Evolutionary conservation across 2,888 invertebrate species (phyloP), one percentile per base, ranked within the genome.

Genomic region (Coenonympha glycerion): DNA sequence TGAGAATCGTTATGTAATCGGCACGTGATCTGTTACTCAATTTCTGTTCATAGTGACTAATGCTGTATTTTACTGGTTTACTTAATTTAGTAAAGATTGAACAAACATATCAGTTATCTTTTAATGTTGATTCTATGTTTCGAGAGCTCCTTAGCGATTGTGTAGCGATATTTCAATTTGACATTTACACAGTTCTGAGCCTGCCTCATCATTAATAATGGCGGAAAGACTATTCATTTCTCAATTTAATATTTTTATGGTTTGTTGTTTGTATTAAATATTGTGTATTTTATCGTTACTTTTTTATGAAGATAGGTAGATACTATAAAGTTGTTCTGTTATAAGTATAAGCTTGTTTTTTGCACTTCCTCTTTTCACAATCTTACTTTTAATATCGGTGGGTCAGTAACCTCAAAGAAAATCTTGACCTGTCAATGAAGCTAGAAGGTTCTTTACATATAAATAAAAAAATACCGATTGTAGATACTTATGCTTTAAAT

Each of bases 141-240:
- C 34, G 19, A 46, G 30, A 28, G 24, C 41, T 49, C 46, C 30
- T 46, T 42, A 46, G 41, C 45, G 24, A 19, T 47, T 65, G 13
- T 46, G 41, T 46, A 18, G 26, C 58, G 44, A 73, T 76, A 64
- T 69, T 47, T 74, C 68, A 65, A 34, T 47, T 64, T 60, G 63
- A 68, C 65, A 61, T 68, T 71, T 61, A 64, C 49, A 61, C 57
- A 65, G 52, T 58, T 63, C 68, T 65, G 65, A 58, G 63, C 68
- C 72, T 74, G 61, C 71, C 66, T 68, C 52, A 61, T 57, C 52
- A 73, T 76, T 71, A 67, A 62, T 72, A 63, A 63, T 52, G 28
- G 47, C 58, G 55, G 53, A 55, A 36, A 53, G 30, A 18, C 30
- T 33, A 34, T 46, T 21, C 31, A 24, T 47, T 40, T 39, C 37